Evolutionary conservation across 1,140 invertebrate genomes (phyloP).

Genomic region (Lepeophtheirus salmonis): DNA sequence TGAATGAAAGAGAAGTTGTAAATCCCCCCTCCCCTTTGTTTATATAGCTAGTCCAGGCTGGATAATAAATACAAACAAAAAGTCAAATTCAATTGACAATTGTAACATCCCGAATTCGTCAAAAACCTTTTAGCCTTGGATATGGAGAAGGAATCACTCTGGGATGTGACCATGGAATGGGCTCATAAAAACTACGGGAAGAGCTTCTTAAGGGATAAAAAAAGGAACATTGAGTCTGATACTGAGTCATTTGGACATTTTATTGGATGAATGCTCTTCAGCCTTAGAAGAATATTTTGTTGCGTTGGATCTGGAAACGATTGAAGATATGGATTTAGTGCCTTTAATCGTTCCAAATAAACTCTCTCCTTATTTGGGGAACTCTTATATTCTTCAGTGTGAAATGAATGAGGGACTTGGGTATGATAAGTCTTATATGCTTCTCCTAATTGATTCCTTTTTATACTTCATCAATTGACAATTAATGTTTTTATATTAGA

Average conservation of each 20-base stretch:
- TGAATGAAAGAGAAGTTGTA: too few relatives aligned
- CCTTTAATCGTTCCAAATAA: neutral
- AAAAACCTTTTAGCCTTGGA: too few relatives aligned
- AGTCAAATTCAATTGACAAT: too few relatives aligned
- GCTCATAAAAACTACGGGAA: neutral
- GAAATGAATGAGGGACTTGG: neutral
- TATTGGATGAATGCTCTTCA: neutral
- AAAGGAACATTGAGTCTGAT: neutral
- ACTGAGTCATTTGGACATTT: neutral
- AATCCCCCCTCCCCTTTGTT: too few relatives aligned
- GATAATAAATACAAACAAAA: too few relatives aligned
- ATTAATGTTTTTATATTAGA: too few relatives aligned
- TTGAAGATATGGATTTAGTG: neutral
- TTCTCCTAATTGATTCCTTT: too few relatives aligned
- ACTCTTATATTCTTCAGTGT: neutral
- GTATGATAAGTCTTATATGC: neutral
- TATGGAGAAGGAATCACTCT: too few relatives aligned
- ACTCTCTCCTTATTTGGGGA: neutral
- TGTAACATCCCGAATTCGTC: too few relatives aligned
- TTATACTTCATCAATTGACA: too few relatives aligned
- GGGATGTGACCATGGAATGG: neutral
- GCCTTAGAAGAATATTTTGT: neutral
- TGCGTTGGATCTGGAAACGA: neutral
- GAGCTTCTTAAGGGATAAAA: neutral
- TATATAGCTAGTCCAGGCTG: too few relatives aligned